Conservation (phyloP, 2,888 invertebrate species). For the Drosophila cracens region DNA sequence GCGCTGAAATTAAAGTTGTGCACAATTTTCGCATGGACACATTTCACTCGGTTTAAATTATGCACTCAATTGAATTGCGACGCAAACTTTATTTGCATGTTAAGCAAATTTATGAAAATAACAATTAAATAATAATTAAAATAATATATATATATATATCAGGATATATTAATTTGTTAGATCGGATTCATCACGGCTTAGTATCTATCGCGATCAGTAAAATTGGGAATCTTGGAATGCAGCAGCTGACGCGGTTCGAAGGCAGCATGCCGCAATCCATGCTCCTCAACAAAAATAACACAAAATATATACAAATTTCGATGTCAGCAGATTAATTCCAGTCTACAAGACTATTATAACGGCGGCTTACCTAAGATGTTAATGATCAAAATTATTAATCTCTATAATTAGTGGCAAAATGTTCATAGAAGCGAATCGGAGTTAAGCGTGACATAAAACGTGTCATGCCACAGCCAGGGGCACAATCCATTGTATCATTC, state of each 20-base stretch:
- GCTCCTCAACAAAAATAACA: no score
- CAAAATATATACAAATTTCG: neutral
- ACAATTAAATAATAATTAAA: no score
- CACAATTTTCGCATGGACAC: neutral
- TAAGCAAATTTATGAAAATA: no score
- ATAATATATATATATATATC: no score
- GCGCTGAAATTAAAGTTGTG: conserved; percentile 9
- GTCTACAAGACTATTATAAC: neutral
- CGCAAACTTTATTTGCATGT: no score
- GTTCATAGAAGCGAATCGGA: neutral
- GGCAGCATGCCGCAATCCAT: no score
- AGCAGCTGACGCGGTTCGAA: no score
- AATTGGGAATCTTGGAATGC: no score
- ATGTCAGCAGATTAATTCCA: neutral
- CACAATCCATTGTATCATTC: conserved; percentile 12
- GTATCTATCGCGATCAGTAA: no score
- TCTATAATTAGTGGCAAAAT: neutral
- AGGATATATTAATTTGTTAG: no score
- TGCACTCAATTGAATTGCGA: no score
- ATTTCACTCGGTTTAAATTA: neutral
- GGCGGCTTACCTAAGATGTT: neutral
- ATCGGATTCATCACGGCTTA: no score
- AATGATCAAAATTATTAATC: neutral
- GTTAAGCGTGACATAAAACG: neutral
- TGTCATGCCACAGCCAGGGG: neutral